Percentiles rank a stretch among this genome's conserved stretches.
phyloP scores from a whole-genome alignment of 64 coral and sea anemone species.

The Catalaphyllia jardinei region DNA sequence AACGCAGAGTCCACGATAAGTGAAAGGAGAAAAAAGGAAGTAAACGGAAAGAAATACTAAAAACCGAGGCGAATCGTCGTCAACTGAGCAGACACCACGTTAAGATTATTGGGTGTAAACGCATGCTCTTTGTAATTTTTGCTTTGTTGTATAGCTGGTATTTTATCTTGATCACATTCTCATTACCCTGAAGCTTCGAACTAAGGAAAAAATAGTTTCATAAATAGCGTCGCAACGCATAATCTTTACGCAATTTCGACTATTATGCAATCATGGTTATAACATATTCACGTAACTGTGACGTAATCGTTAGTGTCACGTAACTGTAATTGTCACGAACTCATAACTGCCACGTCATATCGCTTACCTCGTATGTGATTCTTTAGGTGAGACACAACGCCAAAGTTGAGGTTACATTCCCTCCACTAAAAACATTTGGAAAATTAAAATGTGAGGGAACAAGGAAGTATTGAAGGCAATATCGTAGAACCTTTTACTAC shows the following conservation, averaged over 20 bases:
- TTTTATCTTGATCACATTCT: too few relatives aligned
- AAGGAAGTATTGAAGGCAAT: neutral
- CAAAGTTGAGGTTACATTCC: slow-evolving; percentile 87
- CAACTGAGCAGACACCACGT: neutral
- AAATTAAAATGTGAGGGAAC: neutral
- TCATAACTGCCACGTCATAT: neutral
- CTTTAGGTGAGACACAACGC: slow-evolving; percentile 72
- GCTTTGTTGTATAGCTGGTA: too few relatives aligned
- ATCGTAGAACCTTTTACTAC: neutral
- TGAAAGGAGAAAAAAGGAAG: neutral
- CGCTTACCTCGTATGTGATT: slow-evolving; percentile 83
- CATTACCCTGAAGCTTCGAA: too few relatives aligned
- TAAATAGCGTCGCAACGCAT: too few relatives aligned
- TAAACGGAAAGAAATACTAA: neutral
- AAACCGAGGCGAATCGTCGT: neutral
- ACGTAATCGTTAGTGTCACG: neutral
- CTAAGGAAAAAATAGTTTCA: too few relatives aligned
- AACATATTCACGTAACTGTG: too few relatives aligned
- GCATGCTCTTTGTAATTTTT: too few relatives aligned
- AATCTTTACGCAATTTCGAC: too few relatives aligned
- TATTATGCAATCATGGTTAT: too few relatives aligned
- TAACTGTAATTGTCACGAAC: neutral
- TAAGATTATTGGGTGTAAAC: too few relatives aligned
- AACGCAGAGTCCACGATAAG: neutral
- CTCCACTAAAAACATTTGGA: slow-evolving; percentile 53